phyloP scores from a whole-genome alignment of 2,797 vertebrate species.

The Parauchenoglanis ngamensis region DNA sequence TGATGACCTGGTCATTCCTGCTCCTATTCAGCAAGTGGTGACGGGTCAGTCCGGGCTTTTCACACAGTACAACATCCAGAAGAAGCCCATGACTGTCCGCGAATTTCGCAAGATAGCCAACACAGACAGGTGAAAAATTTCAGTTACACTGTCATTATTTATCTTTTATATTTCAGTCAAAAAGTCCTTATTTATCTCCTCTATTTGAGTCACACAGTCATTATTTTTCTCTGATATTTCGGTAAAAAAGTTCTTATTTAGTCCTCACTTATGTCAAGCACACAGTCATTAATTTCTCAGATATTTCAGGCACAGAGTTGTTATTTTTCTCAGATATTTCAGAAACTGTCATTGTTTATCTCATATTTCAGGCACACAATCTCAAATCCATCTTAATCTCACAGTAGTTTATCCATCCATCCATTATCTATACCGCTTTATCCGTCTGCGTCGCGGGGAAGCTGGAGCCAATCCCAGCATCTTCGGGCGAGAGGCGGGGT shows the following conservation, averaged over 20 bases:
- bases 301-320: not conserved
- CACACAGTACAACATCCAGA: conserved; percentile 99
- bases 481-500: too few relatives aligned
- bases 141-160: not conserved
- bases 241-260: not conserved
- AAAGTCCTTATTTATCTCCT: not conserved
- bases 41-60: conserved; percentile 97
- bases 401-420: not conserved
- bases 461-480: too few relatives aligned
- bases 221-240: not conserved
- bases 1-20: conserved; percentile 90
- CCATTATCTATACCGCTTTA: too few relatives aligned
- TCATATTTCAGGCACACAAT: not conserved
- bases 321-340: not conserved
- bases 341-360: not conserved
- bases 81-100: conserved; percentile 94
- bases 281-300: too few relatives aligned
- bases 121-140: conserved; percentile 83
- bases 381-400: not conserved
- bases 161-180: not conserved
- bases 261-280: too few relatives aligned
- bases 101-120: conserved; percentile 93
- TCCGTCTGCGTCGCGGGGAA: too few relatives aligned
- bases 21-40: conserved; percentile 96
- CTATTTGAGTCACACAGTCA: not conserved